phyloP scores from a whole-genome alignment of 2,797 vertebrate species.

The Rhinella marina region DNA sequence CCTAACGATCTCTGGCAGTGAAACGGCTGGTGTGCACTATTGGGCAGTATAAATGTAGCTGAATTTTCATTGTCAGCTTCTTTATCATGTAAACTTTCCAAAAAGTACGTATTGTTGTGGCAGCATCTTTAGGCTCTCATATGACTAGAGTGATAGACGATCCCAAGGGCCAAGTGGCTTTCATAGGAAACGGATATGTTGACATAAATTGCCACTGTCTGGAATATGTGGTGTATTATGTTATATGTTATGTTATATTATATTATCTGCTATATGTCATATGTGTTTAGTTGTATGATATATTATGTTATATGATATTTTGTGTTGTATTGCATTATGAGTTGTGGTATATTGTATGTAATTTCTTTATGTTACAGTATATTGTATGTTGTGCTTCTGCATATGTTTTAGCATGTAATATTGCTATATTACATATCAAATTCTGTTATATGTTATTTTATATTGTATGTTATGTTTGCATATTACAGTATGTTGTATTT shows the following conservation, averaged over 20 bases:
- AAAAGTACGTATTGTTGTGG: not conserved
- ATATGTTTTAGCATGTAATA: not conserved
- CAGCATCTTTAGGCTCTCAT: not conserved
- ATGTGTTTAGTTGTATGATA: not conserved
- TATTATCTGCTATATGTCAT: not conserved
- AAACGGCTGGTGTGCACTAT: slow-evolving; percentile 11
- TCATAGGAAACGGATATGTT: not conserved
- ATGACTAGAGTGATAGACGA: not conserved
- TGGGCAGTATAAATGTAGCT: not conserved
- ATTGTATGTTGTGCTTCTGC: not conserved
- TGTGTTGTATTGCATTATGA: not conserved
- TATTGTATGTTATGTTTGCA: too few relatives aligned
- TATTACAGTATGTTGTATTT: too few relatives aligned
- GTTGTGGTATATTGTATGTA: not conserved
- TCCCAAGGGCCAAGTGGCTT: not conserved
- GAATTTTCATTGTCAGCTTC: not conserved
- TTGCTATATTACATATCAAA: not conserved
- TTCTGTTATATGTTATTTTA: not conserved
- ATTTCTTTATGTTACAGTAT: not conserved
- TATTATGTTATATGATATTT: too few relatives aligned
- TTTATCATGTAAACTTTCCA: not conserved
- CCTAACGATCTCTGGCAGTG: slow-evolving; percentile 26
- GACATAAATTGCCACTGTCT: not conserved
- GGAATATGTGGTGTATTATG: not conserved
- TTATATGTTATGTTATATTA: not conserved